phyloP scores from a whole-genome alignment of 2,888 invertebrate species.

The Oscheius myriophilus region DNA sequence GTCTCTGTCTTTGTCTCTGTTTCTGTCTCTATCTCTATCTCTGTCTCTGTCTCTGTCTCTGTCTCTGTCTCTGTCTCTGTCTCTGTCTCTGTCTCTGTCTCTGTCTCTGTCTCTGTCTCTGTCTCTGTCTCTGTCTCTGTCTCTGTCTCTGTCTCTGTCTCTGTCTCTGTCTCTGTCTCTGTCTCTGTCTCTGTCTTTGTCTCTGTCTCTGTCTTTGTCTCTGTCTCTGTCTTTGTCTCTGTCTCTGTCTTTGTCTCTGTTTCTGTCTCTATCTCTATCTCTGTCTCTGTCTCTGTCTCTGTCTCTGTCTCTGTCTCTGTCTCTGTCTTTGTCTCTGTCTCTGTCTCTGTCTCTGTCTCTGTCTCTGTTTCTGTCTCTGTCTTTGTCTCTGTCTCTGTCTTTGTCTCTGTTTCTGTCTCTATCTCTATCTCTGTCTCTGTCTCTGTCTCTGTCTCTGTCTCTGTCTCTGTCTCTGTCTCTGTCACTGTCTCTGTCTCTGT shows the following conservation, averaged over 20 bases:
- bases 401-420: no score
- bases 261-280: background rate
- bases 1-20: background rate
- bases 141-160: background rate
- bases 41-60: background rate
- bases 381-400: no score
- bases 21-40: background rate
- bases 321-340: slow-evolving; percentile 48
- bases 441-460: no score
- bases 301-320: slow-evolving; percentile 41
- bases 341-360: background rate
- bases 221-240: background rate
- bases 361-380: no score
- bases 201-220: background rate
- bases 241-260: slow-evolving; percentile 14
- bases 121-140: background rate
- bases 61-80: background rate
- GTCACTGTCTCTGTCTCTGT: slow-evolving; percentile 20
- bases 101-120: background rate
- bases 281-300: background rate
- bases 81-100: background rate
- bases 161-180: background rate
- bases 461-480: no score
- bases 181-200: background rate
- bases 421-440: slow-evolving; percentile 50